Percentiles rank a stretch among this genome's conserved stretches.
Evolutionary conservation across 2,888 invertebrate genomes (phyloP).

Genomic region (Agriotes lineatus): DNA sequence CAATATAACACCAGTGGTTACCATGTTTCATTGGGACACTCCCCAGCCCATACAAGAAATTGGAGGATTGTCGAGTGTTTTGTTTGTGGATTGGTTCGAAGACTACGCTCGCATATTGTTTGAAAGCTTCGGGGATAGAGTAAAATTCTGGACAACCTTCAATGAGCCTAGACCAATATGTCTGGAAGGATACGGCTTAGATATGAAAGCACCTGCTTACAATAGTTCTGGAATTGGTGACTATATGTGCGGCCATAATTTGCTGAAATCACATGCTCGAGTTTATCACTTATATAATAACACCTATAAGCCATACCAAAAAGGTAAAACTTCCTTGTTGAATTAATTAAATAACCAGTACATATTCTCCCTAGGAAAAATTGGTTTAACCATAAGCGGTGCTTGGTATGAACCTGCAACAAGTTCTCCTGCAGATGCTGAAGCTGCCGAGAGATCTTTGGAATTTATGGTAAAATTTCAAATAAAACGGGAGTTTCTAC

Average conservation of each 20-base stretch:
- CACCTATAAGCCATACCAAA: constrained; percentile 56
- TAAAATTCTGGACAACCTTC: constrained; percentile 68
- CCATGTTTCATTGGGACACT: constrained; percentile 70
- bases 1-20: constrained; percentile 70
- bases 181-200: constrained; percentile 55
- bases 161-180: constrained; percentile 68
- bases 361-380: constrained; percentile 62
- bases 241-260: constrained; percentile 74
- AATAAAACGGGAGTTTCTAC: neutral
- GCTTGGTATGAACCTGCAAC: constrained; percentile 68
- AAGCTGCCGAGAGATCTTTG: constrained; percentile 68
- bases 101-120: constrained; percentile 69
- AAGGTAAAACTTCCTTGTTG: constrained; percentile 54
- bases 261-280: constrained; percentile 64
- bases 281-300: constrained; percentile 59
- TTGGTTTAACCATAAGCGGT: constrained; percentile 66
- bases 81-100: constrained; percentile 68
- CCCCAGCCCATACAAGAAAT: constrained; percentile 66
- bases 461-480: constrained; percentile 63
- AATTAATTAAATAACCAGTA: too few species aligned
- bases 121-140: constrained; percentile 53
- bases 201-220: constrained; percentile 59
- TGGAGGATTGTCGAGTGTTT: constrained; percentile 68
- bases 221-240: constrained; percentile 68
- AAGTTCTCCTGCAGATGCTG: constrained; percentile 64